phyloP scores from a whole-genome alignment of 2,888 invertebrate species.

The Callosobruchus maculatus region DNA sequence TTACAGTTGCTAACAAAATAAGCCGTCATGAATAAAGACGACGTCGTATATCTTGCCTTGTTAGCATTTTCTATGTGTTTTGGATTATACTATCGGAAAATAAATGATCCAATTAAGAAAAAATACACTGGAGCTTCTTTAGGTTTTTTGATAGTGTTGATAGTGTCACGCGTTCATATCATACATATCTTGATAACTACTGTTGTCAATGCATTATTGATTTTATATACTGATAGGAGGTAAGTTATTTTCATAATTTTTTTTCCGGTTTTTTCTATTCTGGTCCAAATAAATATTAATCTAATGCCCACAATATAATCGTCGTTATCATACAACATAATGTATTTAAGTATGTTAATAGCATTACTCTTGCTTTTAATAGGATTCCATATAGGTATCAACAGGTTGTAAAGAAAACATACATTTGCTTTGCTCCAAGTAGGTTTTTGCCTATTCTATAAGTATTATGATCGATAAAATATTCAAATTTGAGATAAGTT shows the following conservation, averaged over 20 bases:
- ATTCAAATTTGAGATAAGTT: no score
- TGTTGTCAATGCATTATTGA: slow-evolving; percentile 59
- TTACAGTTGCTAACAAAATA: neutral
- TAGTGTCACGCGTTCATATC: slow-evolving; percentile 60
- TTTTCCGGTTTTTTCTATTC: no score
- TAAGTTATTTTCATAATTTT: slow-evolving; percentile 37
- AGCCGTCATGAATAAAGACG: slow-evolving; percentile 62
- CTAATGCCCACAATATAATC: no score
- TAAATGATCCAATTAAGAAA: slow-evolving; percentile 52
- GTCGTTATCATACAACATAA: no score
- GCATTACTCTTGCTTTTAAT: no score
- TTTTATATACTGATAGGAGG: slow-evolving; percentile 56
- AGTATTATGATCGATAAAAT: no score
- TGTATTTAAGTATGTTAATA: no score
- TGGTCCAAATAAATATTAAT: no score
- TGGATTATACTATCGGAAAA: slow-evolving; percentile 63
- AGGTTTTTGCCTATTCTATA: no score
- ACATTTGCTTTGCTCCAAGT: no score
- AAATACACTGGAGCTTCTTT: slow-evolving; percentile 59
- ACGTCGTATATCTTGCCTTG: slow-evolving; percentile 68
- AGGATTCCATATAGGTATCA: no score
- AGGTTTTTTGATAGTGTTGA: slow-evolving; percentile 56
- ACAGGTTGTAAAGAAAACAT: no score
- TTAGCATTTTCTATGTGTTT: slow-evolving; percentile 66
- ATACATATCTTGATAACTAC: slow-evolving; percentile 59